Evolutionary conservation across 1,140 invertebrate genomes (phyloP).

Genomic region (Drosophila sechellia): DNA sequence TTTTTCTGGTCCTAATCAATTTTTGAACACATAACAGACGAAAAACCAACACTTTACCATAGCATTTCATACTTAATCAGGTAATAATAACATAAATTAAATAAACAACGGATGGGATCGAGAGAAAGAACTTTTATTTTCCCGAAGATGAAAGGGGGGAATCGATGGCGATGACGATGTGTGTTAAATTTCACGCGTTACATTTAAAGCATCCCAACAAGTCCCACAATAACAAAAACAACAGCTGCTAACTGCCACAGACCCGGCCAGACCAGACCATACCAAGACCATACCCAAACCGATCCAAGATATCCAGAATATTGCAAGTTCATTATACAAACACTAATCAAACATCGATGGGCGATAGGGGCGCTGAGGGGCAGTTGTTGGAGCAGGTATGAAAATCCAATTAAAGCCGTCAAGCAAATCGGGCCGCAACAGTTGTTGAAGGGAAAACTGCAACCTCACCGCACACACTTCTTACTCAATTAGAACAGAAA

Average conservation of each 20-base stretch:
- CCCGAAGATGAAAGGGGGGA: slow-evolving; percentile 33
- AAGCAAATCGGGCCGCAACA: slow-evolving; percentile 62
- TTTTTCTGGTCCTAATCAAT: slow-evolving; percentile 62
- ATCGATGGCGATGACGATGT: slow-evolving; percentile 53
- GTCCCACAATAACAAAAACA: slow-evolving; percentile 23
- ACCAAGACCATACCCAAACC: slow-evolving; percentile 1
- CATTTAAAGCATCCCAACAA: slow-evolving; percentile 59
- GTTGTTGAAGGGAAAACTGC: slow-evolving; percentile 74
- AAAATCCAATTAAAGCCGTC: slow-evolving; percentile 81
- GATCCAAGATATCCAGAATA: slow-evolving; percentile 60
- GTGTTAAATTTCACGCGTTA: slow-evolving; percentile 80
- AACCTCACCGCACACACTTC: slow-evolving; percentile 76
- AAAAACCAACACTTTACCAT: slow-evolving; percentile 47
- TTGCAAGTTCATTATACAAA: slow-evolving; percentile 82
- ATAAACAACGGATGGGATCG: slow-evolving; percentile 63
- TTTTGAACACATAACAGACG: slow-evolving; percentile 64
- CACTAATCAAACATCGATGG: slow-evolving; percentile 74
- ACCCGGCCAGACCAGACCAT: too few species aligned
- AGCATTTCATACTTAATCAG: slow-evolving; percentile 74
- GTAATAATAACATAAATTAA: slow-evolving; percentile 82
- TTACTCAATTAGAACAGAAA: slow-evolving; percentile 83
- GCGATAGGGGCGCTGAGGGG: slow-evolving; percentile 4
- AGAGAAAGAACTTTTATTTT: slow-evolving; percentile 65
- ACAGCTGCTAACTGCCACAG: slow-evolving; percentile 21
- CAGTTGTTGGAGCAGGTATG: slow-evolving; percentile 59